phyloP scores from a whole-genome alignment of 1,140 invertebrate genomes.

The Drosophila rufa region DNA sequence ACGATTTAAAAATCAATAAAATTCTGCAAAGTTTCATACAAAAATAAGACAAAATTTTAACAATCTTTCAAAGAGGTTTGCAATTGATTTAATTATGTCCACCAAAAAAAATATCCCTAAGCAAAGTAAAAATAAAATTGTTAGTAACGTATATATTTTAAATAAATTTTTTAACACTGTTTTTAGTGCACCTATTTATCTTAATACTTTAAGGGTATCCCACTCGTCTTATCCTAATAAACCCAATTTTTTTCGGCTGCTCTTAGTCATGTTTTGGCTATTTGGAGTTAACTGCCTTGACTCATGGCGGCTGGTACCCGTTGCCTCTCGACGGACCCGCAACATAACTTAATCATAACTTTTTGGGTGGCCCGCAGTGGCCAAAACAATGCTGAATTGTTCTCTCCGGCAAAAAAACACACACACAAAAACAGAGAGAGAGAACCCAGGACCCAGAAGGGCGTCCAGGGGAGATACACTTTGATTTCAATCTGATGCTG shows the following conservation, averaged over 20 bases:
- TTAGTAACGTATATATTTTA: neutral
- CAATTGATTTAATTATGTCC: too few species aligned
- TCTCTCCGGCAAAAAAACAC: constrained; percentile 45
- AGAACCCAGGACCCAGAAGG: neutral
- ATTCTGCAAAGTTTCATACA: neutral
- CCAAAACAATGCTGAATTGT: constrained; percentile 83
- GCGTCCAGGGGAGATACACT: constrained; percentile 34
- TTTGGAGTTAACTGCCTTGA: constrained; percentile 55
- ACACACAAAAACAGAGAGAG: constrained; percentile 14
- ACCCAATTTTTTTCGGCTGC: constrained; percentile 15
- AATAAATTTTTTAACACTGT: neutral
- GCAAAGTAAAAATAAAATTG: neutral
- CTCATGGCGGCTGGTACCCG: constrained; percentile 38
- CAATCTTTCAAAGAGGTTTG: too few species aligned
- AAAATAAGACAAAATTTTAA: neutral
- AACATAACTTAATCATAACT: constrained; percentile 84
- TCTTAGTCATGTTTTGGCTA: constrained; percentile 80
- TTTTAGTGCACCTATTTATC: neutral
- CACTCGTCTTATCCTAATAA: constrained; percentile 8
- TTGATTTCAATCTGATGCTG: constrained; percentile 81
- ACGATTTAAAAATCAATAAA: too few species aligned
- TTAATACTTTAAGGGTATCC: constrained; percentile 3
- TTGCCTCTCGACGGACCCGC: constrained; percentile 20
- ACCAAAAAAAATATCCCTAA: too few species aligned
- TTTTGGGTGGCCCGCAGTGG: constrained; percentile 79